Evolutionary conservation across 1,140 invertebrate species (phyloP).

Genomic region (Galleria mellonella): DNA sequence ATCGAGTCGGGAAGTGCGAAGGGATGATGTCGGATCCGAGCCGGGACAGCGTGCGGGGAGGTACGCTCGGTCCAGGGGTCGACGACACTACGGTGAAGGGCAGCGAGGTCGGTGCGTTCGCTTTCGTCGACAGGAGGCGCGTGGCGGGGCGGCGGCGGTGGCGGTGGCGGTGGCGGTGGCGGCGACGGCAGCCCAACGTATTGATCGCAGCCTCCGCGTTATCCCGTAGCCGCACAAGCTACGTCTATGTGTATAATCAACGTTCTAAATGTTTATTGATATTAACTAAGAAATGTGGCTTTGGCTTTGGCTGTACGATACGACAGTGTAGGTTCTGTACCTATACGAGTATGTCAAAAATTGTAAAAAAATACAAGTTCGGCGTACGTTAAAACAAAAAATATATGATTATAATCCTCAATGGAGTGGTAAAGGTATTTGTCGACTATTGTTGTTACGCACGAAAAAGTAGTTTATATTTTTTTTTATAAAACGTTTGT

Average conservation of each 20-base stretch:
- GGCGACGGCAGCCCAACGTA: conserved; percentile 26
- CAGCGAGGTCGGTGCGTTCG: conserved; percentile 65
- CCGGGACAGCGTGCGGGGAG: conserved; percentile 14
- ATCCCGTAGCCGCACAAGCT: conserved; percentile 9
- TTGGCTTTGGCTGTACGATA: too few species aligned
- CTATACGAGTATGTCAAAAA: too few species aligned
- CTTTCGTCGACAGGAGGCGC: conserved; percentile 56
- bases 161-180: conserved; percentile 7
- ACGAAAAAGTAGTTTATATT: too few species aligned
- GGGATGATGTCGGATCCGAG: conserved; percentile 24
- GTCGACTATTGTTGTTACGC: too few species aligned
- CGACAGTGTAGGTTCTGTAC: too few species aligned
- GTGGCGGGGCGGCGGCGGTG: conserved; percentile 14
- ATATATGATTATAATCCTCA: too few species aligned
- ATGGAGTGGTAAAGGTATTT: too few species aligned
- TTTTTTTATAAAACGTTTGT: too few species aligned
- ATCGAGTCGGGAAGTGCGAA: conserved; percentile 37
- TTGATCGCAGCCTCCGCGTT: conserved; percentile 54
- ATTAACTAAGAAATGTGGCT: conserved; percentile 1
- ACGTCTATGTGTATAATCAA: conserved; percentile 13
- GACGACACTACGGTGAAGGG: conserved; percentile 65
- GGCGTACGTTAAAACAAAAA: too few species aligned
- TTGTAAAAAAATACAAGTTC: too few species aligned
- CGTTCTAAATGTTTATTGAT: conserved; percentile 14
- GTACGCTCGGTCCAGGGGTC: conserved; percentile 42